Base-by-base conservation (phyloP, 2,888 invertebrate species). In the Drosophila planitibia region DNA sequence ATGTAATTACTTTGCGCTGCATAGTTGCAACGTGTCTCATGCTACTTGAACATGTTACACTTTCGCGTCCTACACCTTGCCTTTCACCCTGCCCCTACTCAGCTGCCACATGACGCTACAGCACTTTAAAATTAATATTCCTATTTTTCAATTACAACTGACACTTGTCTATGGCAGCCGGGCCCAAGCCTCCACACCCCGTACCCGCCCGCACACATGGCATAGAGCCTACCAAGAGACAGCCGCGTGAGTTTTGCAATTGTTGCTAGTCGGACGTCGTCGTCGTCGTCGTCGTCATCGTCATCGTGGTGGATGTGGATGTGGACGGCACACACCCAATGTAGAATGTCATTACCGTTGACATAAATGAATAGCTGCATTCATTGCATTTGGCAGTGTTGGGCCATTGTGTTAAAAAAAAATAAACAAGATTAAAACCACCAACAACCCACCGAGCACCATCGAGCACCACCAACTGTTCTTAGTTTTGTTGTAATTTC, bases 361-460 rank as follows among this genome's bases (percentile, higher is more conserved):
- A 91, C 91, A 92, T 90, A 91, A 92, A 91, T 91, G 91, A 92
- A 91, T 91, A 89, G 91, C 91, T 91, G 90, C 92, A 90, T 84
- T 90, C 87, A 91, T 85, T 88, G 92, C 91, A 91, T 92, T 92
- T 92, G 92, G 91, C 91, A 91, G 79, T 44, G 55, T 61, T 65
- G 59, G 62, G 57, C 54, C 39, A 58, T 16, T 57, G 33, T 59
- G 66, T 44, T 39, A 44, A 47, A 25, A 16, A n/a, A 4, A 47
- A 47, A 47, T 47, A 47, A 62, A 66, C 76, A 79, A 78, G 83
- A 80, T 83, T 83, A 83, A 80, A 74, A 74, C 14, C 44, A 44
- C 19, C 44, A 25, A 1, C 9, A n/a, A 25, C 2, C 44, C 47
- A 52, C n/a, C 35, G 10, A 37, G 35, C 30, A 63, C 44, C 47